phyloP scores from a whole-genome alignment of 2,888 invertebrate genomes.

The Tryphoninae sp. region DNA sequence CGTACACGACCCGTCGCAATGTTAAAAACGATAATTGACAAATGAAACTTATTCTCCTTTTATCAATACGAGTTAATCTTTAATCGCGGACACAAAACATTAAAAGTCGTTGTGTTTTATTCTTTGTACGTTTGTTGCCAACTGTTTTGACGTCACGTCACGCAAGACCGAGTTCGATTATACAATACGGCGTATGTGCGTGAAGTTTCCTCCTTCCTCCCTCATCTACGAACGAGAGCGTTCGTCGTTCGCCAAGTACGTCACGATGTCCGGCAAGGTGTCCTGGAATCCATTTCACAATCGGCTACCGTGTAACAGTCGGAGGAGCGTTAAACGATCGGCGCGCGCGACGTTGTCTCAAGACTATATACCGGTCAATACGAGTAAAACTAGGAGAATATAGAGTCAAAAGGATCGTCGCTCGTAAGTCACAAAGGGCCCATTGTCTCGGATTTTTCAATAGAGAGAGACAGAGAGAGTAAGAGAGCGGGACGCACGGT shows the following conservation, averaged over 20 bases:
- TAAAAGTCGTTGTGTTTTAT: not conserved
- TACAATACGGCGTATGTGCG: slow-evolving; percentile 30
- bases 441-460: slow-evolving; percentile 73
- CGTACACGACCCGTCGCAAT: too few relatives aligned
- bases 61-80: too few relatives aligned
- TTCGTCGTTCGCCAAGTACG: slow-evolving; percentile 31
- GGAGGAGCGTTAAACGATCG: slow-evolving; percentile 22
- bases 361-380: not conserved
- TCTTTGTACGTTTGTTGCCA: not conserved
- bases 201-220: not conserved
- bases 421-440: slow-evolving; percentile 76
- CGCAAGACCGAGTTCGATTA: slow-evolving; percentile 29
- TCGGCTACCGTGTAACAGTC: slow-evolving; percentile 51
- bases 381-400: slow-evolving; percentile 9
- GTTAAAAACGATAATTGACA: too few relatives aligned
- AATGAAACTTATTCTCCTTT: too few relatives aligned
- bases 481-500: slow-evolving; percentile 66
- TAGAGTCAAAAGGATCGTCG: slow-evolving; percentile 47
- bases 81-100: too few relatives aligned
- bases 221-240: not conserved
- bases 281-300: slow-evolving; percentile 76
- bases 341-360: slow-evolving; percentile 49
- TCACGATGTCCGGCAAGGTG: slow-evolving; percentile 65
- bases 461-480: too few relatives aligned
- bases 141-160: slow-evolving; percentile 25